Evolutionary conservation across 2,888 invertebrate genomes (phyloP).

Genomic region (Pyrocoelia pectoralis): DNA sequence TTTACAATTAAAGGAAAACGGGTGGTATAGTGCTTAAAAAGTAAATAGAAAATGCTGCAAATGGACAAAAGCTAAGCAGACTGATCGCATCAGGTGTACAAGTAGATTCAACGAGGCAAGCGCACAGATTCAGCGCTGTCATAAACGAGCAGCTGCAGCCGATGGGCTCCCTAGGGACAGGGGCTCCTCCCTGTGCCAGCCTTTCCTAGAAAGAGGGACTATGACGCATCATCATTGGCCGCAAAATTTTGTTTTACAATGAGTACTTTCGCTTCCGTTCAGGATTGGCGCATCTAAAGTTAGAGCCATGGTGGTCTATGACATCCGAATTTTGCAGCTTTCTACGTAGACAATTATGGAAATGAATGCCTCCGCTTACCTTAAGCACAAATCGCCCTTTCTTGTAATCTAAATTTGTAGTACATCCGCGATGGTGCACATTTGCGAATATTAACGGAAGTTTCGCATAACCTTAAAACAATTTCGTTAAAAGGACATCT

Average conservation of each 20-base stretch:
- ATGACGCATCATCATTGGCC: slow-evolving; percentile 40
- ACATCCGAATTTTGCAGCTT: slow-evolving; percentile 40
- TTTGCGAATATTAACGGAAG: slow-evolving; percentile 54
- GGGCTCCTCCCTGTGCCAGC: slow-evolving; percentile 44
- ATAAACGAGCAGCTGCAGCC: slow-evolving; percentile 45
- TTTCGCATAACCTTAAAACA: slow-evolving; percentile 23
- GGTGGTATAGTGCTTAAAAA: neutral
- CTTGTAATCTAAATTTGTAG: slow-evolving; percentile 41
- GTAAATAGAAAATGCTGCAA: slow-evolving; percentile 28
- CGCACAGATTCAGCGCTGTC: slow-evolving; percentile 43
- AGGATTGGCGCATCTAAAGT: slow-evolving; percentile 45
- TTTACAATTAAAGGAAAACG: neutral
- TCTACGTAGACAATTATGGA: slow-evolving; percentile 52
- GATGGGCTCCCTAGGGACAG: slow-evolving; percentile 41
- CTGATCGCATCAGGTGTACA: slow-evolving; percentile 51
- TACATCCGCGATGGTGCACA: slow-evolving; percentile 46
- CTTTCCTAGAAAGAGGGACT: slow-evolving; percentile 41
- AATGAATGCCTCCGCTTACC: slow-evolving; percentile 53
- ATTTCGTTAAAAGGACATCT: slow-evolving; percentile 46
- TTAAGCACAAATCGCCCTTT: slow-evolving; percentile 46
- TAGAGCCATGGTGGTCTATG: slow-evolving; percentile 46
- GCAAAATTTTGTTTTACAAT: slow-evolving; percentile 40
- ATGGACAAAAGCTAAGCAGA: slow-evolving; percentile 28
- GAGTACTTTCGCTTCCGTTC: slow-evolving; percentile 42
- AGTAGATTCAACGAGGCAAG: slow-evolving; percentile 52